Conservation (phyloP, 2,797 vertebrate genomes). For the Poeciliopsis infans region DNA sequence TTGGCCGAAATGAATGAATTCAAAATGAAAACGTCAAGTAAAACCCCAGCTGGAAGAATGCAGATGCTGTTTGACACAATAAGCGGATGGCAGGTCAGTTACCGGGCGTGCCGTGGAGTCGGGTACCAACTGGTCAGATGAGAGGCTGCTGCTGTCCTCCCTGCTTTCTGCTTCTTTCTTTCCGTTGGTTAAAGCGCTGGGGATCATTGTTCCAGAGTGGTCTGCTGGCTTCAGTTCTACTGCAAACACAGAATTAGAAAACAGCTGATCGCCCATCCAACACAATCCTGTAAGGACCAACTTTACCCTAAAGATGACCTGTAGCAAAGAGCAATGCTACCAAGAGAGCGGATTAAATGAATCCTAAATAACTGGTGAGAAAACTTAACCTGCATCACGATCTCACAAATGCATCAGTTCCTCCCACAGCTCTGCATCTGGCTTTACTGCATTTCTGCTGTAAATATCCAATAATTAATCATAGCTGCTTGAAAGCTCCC, state of each 20-base stretch:
- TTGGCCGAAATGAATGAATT: constrained; percentile 18
- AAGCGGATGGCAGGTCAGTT: constrained; percentile 30
- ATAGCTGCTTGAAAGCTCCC: constrained; percentile 15
- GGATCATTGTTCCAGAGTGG: constrained; percentile 57
- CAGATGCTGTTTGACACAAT: constrained; percentile 24
- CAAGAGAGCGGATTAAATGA: neutral
- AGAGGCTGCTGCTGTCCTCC: constrained; percentile 62
- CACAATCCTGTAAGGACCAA: neutral
- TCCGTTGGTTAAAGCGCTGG: constrained; percentile 53
- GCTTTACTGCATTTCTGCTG: constrained; percentile 7
- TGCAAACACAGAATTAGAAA: constrained; percentile 36
- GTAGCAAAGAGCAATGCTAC: constrained; percentile 7
- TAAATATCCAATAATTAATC: constrained; percentile 42
- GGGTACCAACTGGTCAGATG: constrained; percentile 78
- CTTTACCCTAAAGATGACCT: neutral
- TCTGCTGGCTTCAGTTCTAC: constrained; percentile 51
- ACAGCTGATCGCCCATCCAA: constrained; percentile 18
- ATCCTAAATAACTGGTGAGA: constrained; percentile 16
- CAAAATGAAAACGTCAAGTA: constrained; percentile 22
- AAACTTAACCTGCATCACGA: neutral
- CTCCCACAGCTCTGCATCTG: constrained; percentile 14
- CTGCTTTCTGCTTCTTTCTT: constrained; percentile 73
- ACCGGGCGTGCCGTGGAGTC: constrained; percentile 72
- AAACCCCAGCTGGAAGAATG: constrained; percentile 6
- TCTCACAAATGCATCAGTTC: constrained; percentile 13